A percentile compares a stretch with the other conserved stretches of the same genome.
phyloP scores from a whole-genome alignment of 2,888 invertebrate genomes.

The Alviniconcha strummeri region DNA sequence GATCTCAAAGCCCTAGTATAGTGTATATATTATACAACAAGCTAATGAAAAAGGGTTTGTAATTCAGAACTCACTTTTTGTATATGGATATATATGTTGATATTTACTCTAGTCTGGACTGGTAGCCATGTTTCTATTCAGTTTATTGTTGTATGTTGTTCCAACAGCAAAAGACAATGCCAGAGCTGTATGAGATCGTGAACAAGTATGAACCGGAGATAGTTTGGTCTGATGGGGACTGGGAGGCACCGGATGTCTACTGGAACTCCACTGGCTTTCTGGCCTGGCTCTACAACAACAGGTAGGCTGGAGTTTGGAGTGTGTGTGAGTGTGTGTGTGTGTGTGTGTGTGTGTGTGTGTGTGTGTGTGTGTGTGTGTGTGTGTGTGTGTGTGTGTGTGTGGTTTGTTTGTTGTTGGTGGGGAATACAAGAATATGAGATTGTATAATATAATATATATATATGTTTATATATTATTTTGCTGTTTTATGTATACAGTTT shows the following conservation, averaged over 20 bases:
- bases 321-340: not conserved
- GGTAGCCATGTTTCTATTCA: too few species aligned
- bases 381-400: conserved; percentile 1
- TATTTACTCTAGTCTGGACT: too few species aligned
- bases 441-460: too few species aligned
- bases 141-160: not conserved
- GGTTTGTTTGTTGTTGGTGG: not conserved
- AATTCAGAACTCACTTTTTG: too few species aligned
- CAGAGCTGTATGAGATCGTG: conserved; percentile 83
- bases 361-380: not conserved
- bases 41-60: too few species aligned
- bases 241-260: conserved; percentile 82
- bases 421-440: too few species aligned
- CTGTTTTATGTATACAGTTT: too few species aligned
- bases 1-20: too few species aligned
- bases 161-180: conserved; percentile 66
- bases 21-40: too few species aligned
- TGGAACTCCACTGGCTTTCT: conserved; percentile 74
- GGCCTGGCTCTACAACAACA: conserved; percentile 75
- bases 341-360: not conserved
- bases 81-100: too few species aligned
- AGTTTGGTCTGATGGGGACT: conserved; percentile 79
- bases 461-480: too few species aligned
- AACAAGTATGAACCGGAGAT: conserved; percentile 72
- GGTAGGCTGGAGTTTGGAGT: conserved; percentile 46